phyloP scores from a whole-genome alignment of 2,113 vertebrate genomes.

The Ramphastos sulfuratus region DNA sequence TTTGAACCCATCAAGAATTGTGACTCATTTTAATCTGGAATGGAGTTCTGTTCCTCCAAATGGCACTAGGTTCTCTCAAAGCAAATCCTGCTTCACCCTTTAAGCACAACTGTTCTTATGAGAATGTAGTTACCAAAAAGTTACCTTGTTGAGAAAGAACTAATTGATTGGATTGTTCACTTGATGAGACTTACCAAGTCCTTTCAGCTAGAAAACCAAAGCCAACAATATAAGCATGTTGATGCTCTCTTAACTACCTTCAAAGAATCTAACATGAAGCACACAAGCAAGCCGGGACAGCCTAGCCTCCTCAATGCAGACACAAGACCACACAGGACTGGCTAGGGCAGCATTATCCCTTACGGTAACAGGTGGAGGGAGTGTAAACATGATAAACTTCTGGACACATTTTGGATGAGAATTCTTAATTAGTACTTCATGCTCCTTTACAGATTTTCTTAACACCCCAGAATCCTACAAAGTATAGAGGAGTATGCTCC shows the following conservation, averaged over 20 bases:
- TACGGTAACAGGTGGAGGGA: neutral
- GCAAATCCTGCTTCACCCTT: neutral
- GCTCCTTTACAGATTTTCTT: neutral
- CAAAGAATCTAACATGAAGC: neutral
- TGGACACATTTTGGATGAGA: neutral
- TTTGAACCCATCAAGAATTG: neutral
- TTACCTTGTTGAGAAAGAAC: neutral
- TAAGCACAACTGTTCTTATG: neutral
- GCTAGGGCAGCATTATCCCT: neutral
- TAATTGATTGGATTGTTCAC: neutral
- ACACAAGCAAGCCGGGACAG: neutral
- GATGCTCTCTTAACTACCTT: neutral
- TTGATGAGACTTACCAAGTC: neutral
- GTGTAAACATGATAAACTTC: neutral
- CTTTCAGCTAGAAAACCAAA: neutral
- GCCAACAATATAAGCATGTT: neutral
- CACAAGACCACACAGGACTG: neutral
- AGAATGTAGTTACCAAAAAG: neutral
- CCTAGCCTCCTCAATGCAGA: rapidly evolving
- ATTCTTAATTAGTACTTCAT: neutral
- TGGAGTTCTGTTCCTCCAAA: neutral
- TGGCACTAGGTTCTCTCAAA: neutral
- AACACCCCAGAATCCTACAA: neutral
- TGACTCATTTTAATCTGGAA: neutral
- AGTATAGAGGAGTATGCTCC: neutral